These are phyloP conservation scores for Poeciliopsis turrubarensis DNA, from an alignment of 2,113 vertebrate genomes.

Conservation along the genomic window DNA sequence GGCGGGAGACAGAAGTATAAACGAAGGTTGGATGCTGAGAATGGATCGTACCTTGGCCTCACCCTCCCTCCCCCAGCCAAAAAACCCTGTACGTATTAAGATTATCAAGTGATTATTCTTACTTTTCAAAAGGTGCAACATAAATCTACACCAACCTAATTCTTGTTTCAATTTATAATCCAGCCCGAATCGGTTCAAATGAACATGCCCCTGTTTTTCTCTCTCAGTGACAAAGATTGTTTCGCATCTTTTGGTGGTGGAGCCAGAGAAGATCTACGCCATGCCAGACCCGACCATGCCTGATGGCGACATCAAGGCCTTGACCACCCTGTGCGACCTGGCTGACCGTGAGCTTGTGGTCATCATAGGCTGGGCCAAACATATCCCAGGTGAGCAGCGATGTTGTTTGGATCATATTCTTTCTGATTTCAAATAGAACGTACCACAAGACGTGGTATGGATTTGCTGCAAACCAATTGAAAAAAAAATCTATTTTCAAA, in stretches of 20 bases:
- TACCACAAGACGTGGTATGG: not conserved
- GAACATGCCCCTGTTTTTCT: not conserved
- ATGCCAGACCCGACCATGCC: slow-evolving; percentile 96
- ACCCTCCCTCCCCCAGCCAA: slow-evolving; percentile 91
- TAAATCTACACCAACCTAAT: not conserved
- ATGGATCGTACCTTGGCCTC: slow-evolving; percentile 87
- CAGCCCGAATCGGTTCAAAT: not conserved
- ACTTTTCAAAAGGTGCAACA: not conserved
- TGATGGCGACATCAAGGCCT: slow-evolving; percentile 94
- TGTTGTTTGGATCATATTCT: not conserved
- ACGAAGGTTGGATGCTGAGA: slow-evolving; percentile 91
- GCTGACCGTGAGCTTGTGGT: slow-evolving; percentile 96
- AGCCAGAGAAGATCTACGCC: slow-evolving; percentile 97
- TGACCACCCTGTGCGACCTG: slow-evolving; percentile 96
- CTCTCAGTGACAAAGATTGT: slow-evolving; percentile 93
- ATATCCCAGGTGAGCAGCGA: slow-evolving; percentile 90
- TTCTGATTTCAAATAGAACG: not conserved
- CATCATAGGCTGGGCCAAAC: slow-evolving; percentile 99
- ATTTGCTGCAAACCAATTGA: not conserved
- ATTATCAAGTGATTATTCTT: not conserved
- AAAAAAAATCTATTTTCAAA: too few relatives aligned
- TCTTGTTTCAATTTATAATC: not conserved
- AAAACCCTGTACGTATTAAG: slow-evolving; percentile 87
- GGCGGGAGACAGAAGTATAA: slow-evolving; percentile 98
- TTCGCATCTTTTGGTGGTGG: slow-evolving; percentile 96